phyloP scores from a whole-genome alignment of 1,140 invertebrate genomes.

The Coenobita brevimanus region DNA sequence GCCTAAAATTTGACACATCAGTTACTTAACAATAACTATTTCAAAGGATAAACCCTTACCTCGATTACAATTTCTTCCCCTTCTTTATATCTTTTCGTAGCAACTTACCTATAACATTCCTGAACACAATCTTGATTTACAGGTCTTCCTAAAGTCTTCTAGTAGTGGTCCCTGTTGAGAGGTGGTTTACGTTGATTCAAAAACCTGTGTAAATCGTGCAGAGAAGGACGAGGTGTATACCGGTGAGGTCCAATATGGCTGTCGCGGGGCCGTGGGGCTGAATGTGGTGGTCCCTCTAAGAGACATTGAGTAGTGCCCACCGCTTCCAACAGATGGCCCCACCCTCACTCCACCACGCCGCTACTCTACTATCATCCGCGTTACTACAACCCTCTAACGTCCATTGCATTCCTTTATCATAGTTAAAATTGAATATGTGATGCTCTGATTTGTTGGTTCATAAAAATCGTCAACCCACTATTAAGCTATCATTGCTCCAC shows the following conservation, averaged over 20 bases:
- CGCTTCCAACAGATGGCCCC: constrained; percentile 49
- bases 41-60: constrained; percentile 3
- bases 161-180: not conserved
- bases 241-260: constrained; percentile 51
- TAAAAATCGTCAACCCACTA: too few relatives aligned
- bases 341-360: constrained; percentile 24
- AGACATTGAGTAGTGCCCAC: constrained; percentile 29
- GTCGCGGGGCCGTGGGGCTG: constrained; percentile 19
- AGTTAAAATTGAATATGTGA: too few relatives aligned
- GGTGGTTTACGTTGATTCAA: not conserved
- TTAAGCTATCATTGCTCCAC: too few relatives aligned
- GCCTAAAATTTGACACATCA: too few relatives aligned
- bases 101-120: constrained; percentile 53
- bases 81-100: not conserved
- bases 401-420: too few relatives aligned
- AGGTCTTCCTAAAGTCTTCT: constrained; percentile 36
- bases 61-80: not conserved
- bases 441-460: too few relatives aligned
- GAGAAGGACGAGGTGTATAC: constrained; percentile 33
- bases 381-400: not conserved
- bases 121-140: constrained; percentile 45
- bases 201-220: not conserved
- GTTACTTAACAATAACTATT: too few relatives aligned
- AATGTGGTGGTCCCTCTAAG: constrained; percentile 48
- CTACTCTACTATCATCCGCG: constrained; percentile 7